These are phyloP conservation scores for Bolinopsis microptera DNA, from an alignment of 37 sponge, comb jelly and placozoan genomes.

Conservation along the genomic window DNA sequence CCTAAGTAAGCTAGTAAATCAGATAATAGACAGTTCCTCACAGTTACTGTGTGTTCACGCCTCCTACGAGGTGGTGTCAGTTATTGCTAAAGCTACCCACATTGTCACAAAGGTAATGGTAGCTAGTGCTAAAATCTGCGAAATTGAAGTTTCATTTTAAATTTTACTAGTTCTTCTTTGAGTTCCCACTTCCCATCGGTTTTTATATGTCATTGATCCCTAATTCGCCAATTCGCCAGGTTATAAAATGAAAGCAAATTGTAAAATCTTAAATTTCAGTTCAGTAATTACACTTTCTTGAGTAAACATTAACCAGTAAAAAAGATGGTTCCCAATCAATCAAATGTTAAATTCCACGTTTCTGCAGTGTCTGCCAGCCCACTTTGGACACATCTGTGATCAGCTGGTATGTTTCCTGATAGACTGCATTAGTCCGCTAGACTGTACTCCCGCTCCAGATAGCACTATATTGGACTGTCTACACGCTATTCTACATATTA, in stretches of 20 bases:
- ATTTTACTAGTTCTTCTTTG: background rate
- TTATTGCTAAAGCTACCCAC: background rate
- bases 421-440: slow-evolving; percentile 30
- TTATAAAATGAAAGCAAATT: too few relatives aligned
- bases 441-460: background rate
- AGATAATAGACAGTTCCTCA: background rate
- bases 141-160: too few relatives aligned
- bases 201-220: too few relatives aligned
- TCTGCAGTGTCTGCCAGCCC: background rate
- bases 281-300: too few relatives aligned
- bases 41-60: background rate
- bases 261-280: too few relatives aligned
- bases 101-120: background rate
- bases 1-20: background rate
- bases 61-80: background rate
- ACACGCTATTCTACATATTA: slow-evolving; percentile 12
- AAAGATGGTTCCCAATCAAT: too few relatives aligned
- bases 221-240: too few relatives aligned
- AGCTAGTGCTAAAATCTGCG: too few relatives aligned
- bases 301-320: too few relatives aligned
- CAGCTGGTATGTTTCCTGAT: slow-evolving; percentile 58
- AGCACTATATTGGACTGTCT: background rate
- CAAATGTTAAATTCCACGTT: background rate
- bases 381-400: slow-evolving; percentile 10
- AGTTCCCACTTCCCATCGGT: background rate